Evolutionary conservation across 2,113 vertebrate species (phyloP).

Genomic region (Toxostoma redivivum): DNA sequence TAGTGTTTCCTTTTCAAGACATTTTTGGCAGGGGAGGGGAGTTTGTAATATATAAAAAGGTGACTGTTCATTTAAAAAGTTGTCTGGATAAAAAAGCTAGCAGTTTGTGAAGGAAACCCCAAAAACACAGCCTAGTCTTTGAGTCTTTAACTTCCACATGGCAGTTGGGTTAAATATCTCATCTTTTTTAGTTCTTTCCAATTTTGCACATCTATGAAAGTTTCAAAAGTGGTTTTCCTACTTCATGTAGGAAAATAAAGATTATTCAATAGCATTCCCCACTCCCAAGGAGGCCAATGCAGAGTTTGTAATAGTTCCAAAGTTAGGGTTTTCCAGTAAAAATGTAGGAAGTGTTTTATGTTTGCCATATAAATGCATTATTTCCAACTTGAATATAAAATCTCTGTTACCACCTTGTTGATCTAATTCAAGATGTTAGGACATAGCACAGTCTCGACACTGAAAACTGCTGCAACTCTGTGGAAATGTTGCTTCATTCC

Average conservation of each 20-base stretch:
- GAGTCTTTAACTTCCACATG: background rate
- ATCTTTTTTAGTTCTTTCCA: background rate
- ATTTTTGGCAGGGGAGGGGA: background rate
- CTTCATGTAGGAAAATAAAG: background rate
- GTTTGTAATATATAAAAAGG: background rate
- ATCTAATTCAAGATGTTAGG: background rate
- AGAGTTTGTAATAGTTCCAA: background rate
- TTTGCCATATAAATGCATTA: background rate
- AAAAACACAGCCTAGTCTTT: background rate
- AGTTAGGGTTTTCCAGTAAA: background rate
- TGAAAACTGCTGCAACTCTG: background rate
- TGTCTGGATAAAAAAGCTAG: background rate
- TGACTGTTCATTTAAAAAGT: background rate
- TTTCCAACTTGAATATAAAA: background rate
- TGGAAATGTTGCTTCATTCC: background rate
- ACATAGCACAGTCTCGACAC: background rate
- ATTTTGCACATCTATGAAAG: background rate
- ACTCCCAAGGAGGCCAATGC: background rate
- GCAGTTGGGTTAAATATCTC: background rate
- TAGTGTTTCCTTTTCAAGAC: background rate
- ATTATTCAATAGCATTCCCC: background rate
- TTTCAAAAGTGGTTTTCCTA: background rate
- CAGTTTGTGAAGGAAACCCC: background rate
- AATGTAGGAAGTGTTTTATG: background rate
- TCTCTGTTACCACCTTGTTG: background rate